Evolutionary conservation across 2,888 invertebrate species (phyloP), one percentile per base, ranked within the genome.

Genomic region (Glomeris marginata): DNA sequence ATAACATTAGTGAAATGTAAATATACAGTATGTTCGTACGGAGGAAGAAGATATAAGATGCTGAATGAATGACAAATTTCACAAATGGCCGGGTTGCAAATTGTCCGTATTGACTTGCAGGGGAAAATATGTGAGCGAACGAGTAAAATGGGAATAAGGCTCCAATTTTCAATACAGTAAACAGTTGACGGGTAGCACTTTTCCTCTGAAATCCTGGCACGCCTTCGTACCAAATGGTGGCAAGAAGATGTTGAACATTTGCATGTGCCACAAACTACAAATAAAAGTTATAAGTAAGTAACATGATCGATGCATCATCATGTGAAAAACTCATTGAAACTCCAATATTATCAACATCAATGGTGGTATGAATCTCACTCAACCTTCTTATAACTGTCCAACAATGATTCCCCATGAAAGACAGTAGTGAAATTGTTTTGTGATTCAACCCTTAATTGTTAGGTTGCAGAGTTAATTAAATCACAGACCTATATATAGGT

Each of bases 241-340:
- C 70, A 20, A 73, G 60, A 11, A 73, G 60, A 58, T 73, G 72
- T 57, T 73, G 73, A 56, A 73, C 72, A 61, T 72, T 72, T 1
- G 73, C 68, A 59, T 73, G 72, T 22, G 72, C 66, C 22, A 72
- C 72, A 61, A 73, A 73, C 71, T 72, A 62, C 42, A 66, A 60
- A 8, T 21, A 35, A 38, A 42, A 11, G 36, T 36, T 10, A 36
- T 36, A 11, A 36, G 13, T 10, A 13, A 36, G 36, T n/a, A n/a
- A n/a, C n/a, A n/a, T n/a, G n/a, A n/a, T n/a, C n/a, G n/a, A n/a
- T n/a, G n/a, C n/a, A n/a, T n/a, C n/a, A n/a, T n/a, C n/a, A 28
- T 28, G 28, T 28, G 3, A 3, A 28, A 28, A 28, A 28, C 28
- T 28, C 28, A 28, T 5, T 28, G 28, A 28, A 28, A 28, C 28